Evolutionary conservation across 2,888 invertebrate genomes (phyloP).

Genomic region (Cremastinae sp.): DNA sequence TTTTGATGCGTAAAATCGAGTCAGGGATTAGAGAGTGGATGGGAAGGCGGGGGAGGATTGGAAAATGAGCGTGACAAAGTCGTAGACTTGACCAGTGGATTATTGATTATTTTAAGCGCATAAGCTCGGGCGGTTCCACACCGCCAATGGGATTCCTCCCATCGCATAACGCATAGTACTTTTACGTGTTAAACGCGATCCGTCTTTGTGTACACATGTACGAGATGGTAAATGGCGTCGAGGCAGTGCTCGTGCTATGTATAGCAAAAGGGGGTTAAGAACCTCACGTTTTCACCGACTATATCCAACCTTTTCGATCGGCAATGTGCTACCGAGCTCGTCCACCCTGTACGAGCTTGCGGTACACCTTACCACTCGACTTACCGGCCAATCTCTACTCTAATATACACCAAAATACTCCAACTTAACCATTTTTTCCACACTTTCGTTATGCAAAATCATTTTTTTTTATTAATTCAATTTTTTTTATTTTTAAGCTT

Average conservation of each 20-base stretch:
- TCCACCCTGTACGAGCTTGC: neutral
- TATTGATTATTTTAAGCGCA: conserved; percentile 72
- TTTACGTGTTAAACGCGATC: conserved; percentile 35
- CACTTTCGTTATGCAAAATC: too few species aligned
- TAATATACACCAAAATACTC: conserved; percentile 33
- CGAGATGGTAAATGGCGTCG: conserved; percentile 39
- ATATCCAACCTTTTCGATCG: conserved; percentile 66
- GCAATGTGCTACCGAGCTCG: conserved; percentile 12
- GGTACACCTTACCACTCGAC: too few species aligned
- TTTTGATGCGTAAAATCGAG: conserved; percentile 7
- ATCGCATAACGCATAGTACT: conserved; percentile 39
- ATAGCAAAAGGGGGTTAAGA: conserved; percentile 72
- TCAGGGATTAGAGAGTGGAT: conserved; percentile 22
- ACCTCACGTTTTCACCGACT: conserved; percentile 75
- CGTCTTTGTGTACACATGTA: neutral
- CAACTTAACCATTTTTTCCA: conserved; percentile 24
- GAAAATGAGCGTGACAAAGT: conserved; percentile 41
- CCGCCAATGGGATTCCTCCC: conserved; percentile 36
- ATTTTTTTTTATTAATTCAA: too few species aligned
- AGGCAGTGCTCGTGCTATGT: conserved; percentile 43
- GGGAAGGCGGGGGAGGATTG: neutral
- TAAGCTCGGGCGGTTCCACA: conserved; percentile 62
- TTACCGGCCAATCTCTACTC: too few species aligned
- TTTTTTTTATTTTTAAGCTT: too few species aligned
- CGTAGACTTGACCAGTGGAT: conserved; percentile 67